These are phyloP conservation scores for Actenoides hombroni DNA, from an alignment of 2,113 vertebrate genomes.

Conservation along the genomic window DNA sequence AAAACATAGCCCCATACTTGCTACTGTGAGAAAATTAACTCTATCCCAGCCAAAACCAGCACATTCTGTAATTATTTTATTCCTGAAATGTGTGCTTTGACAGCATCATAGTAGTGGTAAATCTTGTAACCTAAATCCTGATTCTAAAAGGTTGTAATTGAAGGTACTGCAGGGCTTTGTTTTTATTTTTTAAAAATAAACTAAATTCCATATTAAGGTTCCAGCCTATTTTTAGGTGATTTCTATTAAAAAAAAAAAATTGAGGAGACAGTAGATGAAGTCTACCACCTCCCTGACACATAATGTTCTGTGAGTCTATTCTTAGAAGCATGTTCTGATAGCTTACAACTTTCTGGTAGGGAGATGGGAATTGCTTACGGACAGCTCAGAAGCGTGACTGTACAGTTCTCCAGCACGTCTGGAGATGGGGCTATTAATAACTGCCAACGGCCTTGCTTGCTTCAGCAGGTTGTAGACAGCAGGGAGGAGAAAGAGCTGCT, in stretches of 20 bases:
- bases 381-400: conserved; percentile 5
- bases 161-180: not conserved
- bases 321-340: conserved; percentile 24
- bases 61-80: not conserved
- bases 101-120: not conserved
- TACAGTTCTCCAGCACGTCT: conserved; percentile 3
- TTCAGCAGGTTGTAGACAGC: not conserved
- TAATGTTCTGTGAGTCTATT: conserved; percentile 28
- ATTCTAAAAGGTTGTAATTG: not conserved
- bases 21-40: not conserved
- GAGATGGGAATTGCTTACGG: conserved; percentile 10
- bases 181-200: not conserved
- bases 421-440: conserved; percentile 45
- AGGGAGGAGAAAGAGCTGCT: not conserved
- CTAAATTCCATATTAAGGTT: not conserved
- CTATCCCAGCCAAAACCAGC: not conserved
- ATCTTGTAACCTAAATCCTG: not conserved
- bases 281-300: not conserved
- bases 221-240: conserved; percentile 3
- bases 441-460: not conserved
- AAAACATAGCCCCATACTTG: not conserved
- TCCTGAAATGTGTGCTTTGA: not conserved
- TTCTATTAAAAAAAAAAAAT: conserved; percentile 26
- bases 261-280: not conserved
- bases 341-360: conserved; percentile 25